A percentile compares a stretch with the other conserved stretches of the same genome.
Evolutionary conservation across 2,113 vertebrate genomes (phyloP).

Genomic region (Leptobrachium leishanense): DNA sequence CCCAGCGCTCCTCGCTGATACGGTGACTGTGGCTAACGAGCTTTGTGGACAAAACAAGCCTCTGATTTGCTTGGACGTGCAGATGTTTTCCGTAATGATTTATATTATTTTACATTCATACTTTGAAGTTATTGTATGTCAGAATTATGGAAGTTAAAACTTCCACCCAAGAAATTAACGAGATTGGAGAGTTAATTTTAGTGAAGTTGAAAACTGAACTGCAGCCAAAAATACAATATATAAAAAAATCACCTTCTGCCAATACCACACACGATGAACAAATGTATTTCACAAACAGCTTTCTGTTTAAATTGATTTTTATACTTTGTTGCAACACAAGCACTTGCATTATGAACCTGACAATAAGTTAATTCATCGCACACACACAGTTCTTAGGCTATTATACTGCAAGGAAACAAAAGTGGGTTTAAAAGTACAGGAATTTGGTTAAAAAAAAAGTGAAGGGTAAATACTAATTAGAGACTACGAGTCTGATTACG

Average conservation of each 20-base stretch:
- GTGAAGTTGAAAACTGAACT: constrained; percentile 5
- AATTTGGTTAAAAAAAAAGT: constrained; percentile 23
- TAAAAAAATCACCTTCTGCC: constrained; percentile 24
- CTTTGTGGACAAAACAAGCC: too few species aligned
- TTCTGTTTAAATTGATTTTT: constrained; percentile 16
- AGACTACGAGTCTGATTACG: constrained; percentile 3
- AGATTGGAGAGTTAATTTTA: constrained; percentile 3
- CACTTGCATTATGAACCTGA: not conserved
- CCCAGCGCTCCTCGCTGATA: too few species aligned
- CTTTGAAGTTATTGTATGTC: too few species aligned
- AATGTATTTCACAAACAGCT: constrained; percentile 17
- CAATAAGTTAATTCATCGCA: constrained; percentile 31
- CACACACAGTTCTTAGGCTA: not conserved
- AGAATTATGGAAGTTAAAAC: constrained; percentile 2
- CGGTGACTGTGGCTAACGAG: too few species aligned
- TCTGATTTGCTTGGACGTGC: too few species aligned
- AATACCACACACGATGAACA: constrained; percentile 35
- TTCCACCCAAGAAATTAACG: constrained; percentile 5
- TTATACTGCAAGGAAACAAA: constrained; percentile 3
- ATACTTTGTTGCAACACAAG: constrained; percentile 14
- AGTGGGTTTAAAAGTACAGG: not conserved
- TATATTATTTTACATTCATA: too few species aligned
- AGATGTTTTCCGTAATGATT: too few species aligned
- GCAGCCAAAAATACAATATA: constrained; percentile 23
- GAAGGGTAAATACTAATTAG: constrained; percentile 37